Evolutionary conservation across 2,888 invertebrate species (phyloP).

Genomic region (Psococerastis gibbosa): DNA sequence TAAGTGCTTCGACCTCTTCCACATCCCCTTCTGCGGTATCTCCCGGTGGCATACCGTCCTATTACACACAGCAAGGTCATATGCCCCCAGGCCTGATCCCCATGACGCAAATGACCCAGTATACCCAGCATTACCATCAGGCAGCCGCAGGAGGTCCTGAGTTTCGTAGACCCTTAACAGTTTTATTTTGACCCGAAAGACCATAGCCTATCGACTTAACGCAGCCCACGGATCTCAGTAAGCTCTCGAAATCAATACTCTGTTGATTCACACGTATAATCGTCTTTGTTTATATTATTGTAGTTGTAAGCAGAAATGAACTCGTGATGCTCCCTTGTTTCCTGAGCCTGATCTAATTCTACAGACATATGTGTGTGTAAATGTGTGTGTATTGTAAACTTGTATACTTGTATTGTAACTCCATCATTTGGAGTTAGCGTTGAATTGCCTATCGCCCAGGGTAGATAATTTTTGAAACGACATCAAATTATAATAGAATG

Average conservation of each 20-base stretch:
- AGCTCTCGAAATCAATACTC: constrained; percentile 1
- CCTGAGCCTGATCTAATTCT: no score
- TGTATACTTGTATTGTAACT: no score
- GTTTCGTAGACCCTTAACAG: constrained; percentile 53
- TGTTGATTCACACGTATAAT: constrained; percentile 2
- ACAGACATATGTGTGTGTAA: no score
- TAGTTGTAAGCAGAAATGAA: no score
- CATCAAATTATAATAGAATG: no score
- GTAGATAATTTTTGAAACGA: no score
- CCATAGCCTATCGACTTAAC: constrained; percentile 11
- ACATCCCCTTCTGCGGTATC: constrained; percentile 43
- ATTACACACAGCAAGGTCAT: constrained; percentile 25
- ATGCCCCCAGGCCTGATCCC: constrained; percentile 15
- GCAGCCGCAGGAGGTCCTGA: constrained; percentile 31
- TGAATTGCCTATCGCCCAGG: no score
- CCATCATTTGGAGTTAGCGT: no score
- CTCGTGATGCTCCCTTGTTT: no score
- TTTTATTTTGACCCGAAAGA: constrained; percentile 63
- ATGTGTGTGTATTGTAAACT: no score
- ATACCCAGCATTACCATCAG: constrained; percentile 15
- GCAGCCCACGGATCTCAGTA: constrained; percentile 9
- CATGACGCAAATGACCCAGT: constrained; percentile 15
- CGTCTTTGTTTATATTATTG: no score
- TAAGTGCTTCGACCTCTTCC: constrained; percentile 33
- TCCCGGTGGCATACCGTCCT: constrained; percentile 35